Evolutionary conservation across 2,888 invertebrate species (phyloP).

Genomic region (Hyppa rectilinea): DNA sequence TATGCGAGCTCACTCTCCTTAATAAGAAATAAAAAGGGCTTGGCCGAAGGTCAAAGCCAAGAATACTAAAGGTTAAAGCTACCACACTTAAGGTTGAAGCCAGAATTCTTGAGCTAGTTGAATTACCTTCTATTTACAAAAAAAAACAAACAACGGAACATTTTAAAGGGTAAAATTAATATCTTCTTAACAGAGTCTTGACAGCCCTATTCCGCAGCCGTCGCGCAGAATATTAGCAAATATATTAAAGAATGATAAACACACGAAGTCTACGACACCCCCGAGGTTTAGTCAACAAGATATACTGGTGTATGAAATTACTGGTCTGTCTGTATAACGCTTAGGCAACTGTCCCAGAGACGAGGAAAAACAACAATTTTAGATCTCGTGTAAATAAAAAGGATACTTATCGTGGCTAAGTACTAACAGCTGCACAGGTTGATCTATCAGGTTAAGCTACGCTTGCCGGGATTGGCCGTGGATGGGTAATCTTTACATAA

Average conservation of each 20-base stretch:
- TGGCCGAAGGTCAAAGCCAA: not conserved
- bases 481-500: too few relatives aligned
- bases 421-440: too few relatives aligned
- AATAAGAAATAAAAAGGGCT: too few relatives aligned
- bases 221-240: conserved; percentile 21
- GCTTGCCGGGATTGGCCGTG: too few relatives aligned
- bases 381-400: too few relatives aligned
- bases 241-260: conserved; percentile 42
- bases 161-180: not conserved
- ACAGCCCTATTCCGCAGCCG: conserved; percentile 19
- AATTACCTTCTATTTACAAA: not conserved
- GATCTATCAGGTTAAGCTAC: too few relatives aligned
- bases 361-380: too few relatives aligned
- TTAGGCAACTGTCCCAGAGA: too few relatives aligned
- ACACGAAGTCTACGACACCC: conserved; percentile 12
- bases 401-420: too few relatives aligned
- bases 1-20: not conserved
- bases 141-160: not conserved
- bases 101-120: not conserved
- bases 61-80: not conserved
- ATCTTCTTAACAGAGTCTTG: not conserved
- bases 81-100: not conserved
- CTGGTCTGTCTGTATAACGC: conserved; percentile 7
- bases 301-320: conserved; percentile 19
- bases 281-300: conserved; percentile 26